Base-by-base conservation (phyloP, 2,888 invertebrate species). In the Drosophila lutescens region DNA sequence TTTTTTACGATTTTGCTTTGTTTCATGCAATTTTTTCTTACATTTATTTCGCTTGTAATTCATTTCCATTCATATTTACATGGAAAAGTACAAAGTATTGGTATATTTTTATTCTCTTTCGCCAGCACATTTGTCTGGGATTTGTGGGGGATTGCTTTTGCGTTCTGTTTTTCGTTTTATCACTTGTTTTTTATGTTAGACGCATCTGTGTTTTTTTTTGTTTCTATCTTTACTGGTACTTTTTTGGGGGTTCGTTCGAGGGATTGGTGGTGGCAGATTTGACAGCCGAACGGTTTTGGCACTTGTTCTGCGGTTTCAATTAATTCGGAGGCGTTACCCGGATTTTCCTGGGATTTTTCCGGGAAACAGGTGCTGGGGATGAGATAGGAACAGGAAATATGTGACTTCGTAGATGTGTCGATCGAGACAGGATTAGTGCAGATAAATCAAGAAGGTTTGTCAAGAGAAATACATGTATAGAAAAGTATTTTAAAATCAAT, bases 41-140 rank as follows among this genome's bases (percentile, higher is more conserved):
- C 86, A 85, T 85, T 85, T 86, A 85, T 85, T 81, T 79, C 70
- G 75, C 85, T 79, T 86, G 86, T 85, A 86, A 85, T 85, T 86
- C 86, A 85, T 85, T 84, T 84, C 80, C 81, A 85, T 85, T 84
- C 85, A 84, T 86, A 86, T 85, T 86, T 81, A 84, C 81, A 81
- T 77, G 78, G 55, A 17, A 56, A 61, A 69, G 60, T 46, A 32
- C 51, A 51, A 71, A 74, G 61, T 74, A 78, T 83, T 77, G 80
- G 59, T 58, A 73, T 54, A 80, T 57, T 71, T 72, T 66, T 55
- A 60, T 63, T 71, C 49, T 55, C 59, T 38, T 62, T 66, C 58
- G 58, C 59, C 53, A 74, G 72, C 70, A 73, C 80, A 80, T 82
- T 85, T 80, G 75, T 86, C 76, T 74, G 74, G 86, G 79, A 86